Percentiles rank a stretch among this genome's conserved stretches.
Evolutionary conservation across 2,797 vertebrate species (phyloP).

Genomic region (Rhabdophis nuchalis): DNA sequence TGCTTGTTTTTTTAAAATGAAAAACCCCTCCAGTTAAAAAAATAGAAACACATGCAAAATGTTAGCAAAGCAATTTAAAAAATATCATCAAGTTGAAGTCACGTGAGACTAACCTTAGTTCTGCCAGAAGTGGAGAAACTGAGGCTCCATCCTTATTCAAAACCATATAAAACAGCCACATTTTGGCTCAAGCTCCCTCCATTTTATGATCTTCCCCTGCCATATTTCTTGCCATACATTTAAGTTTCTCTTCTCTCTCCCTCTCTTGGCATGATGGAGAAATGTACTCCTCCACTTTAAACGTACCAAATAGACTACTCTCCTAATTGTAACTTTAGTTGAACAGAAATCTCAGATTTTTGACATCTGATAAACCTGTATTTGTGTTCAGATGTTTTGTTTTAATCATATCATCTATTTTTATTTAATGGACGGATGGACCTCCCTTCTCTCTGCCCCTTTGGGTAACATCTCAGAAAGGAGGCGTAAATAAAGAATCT

Average conservation of each 20-base stretch:
- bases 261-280: not conserved
- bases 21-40: not conserved
- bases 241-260: not conserved
- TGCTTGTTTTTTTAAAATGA: not conserved
- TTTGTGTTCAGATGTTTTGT: not conserved
- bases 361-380: not conserved
- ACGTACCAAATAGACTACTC: not conserved
- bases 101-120: not conserved
- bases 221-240: not conserved
- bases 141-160: not conserved
- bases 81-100: not conserved
- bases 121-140: not conserved
- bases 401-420: not conserved
- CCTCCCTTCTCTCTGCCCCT: not conserved
- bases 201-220: not conserved
- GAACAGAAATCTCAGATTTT: not conserved
- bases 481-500: not conserved
- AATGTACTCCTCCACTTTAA: not conserved
- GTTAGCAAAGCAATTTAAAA: not conserved
- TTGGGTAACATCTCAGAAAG: not conserved
- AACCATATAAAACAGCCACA: not conserved
- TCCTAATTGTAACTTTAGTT: not conserved
- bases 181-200: no score
- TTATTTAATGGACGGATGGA: not conserved
- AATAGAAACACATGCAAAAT: not conserved